phyloP scores from a whole-genome alignment of 30 jellyfish, hydroid and myxozoan genomes.

The Aurelia sp. region DNA sequence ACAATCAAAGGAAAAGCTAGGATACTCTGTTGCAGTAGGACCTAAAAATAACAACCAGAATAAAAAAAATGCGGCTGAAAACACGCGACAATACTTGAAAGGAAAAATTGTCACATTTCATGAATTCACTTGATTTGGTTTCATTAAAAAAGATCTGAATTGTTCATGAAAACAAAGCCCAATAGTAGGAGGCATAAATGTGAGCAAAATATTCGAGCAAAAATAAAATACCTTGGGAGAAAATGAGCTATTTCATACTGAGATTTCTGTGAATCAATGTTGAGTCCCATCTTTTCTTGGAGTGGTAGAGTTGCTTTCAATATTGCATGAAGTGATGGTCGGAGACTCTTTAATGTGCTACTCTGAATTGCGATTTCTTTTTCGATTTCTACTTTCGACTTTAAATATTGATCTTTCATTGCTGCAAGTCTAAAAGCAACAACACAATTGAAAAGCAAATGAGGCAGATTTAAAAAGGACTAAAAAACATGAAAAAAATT shows the following conservation, averaged over 20 bases:
- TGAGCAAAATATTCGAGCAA: too few species aligned
- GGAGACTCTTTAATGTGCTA: constrained; percentile 43
- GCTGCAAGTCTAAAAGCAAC: constrained; percentile 55
- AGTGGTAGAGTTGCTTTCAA: constrained; percentile 85
- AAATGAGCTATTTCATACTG: constrained; percentile 76
- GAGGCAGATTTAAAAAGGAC: not conserved
- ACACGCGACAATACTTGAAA: too few species aligned
- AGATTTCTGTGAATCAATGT: constrained; percentile 75
- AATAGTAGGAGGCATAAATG: too few species aligned
- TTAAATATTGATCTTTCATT: constrained; percentile 66
- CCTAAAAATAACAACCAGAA: too few species aligned
- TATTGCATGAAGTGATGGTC: constrained; percentile 71
- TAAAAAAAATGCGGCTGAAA: too few species aligned
- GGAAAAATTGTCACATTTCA: too few species aligned
- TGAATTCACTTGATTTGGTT: too few species aligned
- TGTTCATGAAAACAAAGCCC: too few species aligned
- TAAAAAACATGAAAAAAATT: not conserved
- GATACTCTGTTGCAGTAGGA: too few species aligned
- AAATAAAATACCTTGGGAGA: constrained; percentile 64
- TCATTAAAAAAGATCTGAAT: too few species aligned
- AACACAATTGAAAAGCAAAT: not conserved
- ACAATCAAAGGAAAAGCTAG: not conserved
- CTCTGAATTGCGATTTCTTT: constrained; percentile 52
- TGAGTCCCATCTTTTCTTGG: constrained; percentile 78
- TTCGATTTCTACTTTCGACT: constrained; percentile 55